Evolutionary conservation across 2,797 vertebrate species (phyloP).

Genomic region (Xenopus petersii): DNA sequence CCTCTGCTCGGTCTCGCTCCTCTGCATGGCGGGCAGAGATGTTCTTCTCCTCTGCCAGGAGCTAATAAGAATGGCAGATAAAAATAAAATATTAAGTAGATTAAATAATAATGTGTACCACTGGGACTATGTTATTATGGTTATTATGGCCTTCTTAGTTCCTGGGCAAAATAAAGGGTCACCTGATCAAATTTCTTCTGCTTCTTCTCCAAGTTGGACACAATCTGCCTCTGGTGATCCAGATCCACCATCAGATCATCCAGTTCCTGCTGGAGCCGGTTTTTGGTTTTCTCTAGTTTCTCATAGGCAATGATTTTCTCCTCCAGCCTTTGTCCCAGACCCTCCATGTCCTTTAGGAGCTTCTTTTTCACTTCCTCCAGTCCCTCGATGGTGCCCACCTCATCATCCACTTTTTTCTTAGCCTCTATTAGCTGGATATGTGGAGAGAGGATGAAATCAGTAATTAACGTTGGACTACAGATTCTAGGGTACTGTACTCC

Average conservation of each 20-base stretch:
- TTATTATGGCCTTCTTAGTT: background rate
- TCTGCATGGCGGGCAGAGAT: slow-evolving; percentile 75
- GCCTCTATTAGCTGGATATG: slow-evolving; percentile 79
- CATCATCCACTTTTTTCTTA: slow-evolving; percentile 95
- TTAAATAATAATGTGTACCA: too few species aligned
- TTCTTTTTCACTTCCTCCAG: slow-evolving; percentile 92
- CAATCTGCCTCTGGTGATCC: slow-evolving; percentile 89
- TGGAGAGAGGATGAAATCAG: background rate
- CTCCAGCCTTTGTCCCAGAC: slow-evolving; percentile 80
- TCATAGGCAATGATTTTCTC: slow-evolving; percentile 86
- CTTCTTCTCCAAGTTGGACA: slow-evolving; percentile 92
- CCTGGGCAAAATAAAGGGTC: slow-evolving; percentile 2
- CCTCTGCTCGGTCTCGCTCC: slow-evolving; percentile 76
- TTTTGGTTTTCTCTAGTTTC: slow-evolving; percentile 94
- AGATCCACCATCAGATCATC: slow-evolving; percentile 89
- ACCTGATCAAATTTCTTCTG: slow-evolving; percentile 98
- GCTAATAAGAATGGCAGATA: slow-evolving; percentile 51
- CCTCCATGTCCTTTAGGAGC: slow-evolving; percentile 85
- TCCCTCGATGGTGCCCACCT: slow-evolving; percentile 83
- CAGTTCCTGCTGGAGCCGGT: slow-evolving; percentile 88
- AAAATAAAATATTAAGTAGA: too few species aligned
- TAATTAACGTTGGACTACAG: too few species aligned
- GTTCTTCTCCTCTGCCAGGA: slow-evolving; percentile 78
- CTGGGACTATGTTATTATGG: too few species aligned
- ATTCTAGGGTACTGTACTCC: too few species aligned